Percentiles rank a stretch among this genome's conserved stretches.
Conservation (phyloP, 2,797 vertebrate species). For the Dromococcyx pavoninus region DNA sequence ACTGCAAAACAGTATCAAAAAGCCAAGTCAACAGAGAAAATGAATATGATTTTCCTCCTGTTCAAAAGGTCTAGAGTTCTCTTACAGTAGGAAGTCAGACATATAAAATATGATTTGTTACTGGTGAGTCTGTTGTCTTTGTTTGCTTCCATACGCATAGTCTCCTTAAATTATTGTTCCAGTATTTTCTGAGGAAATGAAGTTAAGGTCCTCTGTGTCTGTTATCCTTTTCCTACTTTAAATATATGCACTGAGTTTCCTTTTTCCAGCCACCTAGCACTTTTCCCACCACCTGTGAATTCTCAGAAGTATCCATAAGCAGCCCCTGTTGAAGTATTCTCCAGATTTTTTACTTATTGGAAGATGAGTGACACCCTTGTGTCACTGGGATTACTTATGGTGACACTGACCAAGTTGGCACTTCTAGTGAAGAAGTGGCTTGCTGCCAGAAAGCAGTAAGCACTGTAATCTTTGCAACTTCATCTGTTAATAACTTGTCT, state of each 20-base stretch:
- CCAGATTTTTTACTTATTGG: neutral
- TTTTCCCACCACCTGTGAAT: neutral
- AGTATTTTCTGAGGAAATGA: neutral
- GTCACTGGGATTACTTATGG: neutral
- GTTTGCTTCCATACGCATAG: neutral
- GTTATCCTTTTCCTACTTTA: neutral
- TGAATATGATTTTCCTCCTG: neutral
- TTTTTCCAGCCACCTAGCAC: neutral
- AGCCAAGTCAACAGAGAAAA: neutral
- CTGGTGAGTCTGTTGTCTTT: neutral
- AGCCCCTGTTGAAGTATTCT: neutral
- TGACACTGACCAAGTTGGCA: constrained; percentile 20
- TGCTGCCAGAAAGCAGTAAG: constrained; percentile 37
- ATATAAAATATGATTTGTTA: neutral
- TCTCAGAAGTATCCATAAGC: neutral
- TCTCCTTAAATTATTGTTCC: neutral
- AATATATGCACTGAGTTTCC: neutral
- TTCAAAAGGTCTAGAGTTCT: neutral
- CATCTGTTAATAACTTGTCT: constrained; percentile 26
- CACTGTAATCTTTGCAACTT: constrained; percentile 48
- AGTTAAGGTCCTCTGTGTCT: neutral
- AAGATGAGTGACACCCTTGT: neutral
- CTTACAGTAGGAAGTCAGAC: neutral
- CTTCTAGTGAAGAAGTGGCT: constrained; percentile 25
- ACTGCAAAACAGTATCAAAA: neutral